Base-by-base conservation (phyloP, 2,888 invertebrate species). In the Drosophila austrosaltans region DNA sequence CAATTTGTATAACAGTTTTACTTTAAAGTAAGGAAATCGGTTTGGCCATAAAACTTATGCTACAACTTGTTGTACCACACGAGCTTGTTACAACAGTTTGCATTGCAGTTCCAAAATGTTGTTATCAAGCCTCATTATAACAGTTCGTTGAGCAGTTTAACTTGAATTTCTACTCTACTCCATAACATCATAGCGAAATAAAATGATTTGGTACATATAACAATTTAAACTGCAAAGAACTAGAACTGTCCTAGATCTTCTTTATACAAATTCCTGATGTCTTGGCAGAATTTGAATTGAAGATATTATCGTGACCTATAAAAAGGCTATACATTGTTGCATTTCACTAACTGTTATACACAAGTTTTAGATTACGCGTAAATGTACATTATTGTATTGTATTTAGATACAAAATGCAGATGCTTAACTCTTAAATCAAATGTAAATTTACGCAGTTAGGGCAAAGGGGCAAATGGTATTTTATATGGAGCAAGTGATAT, bases 401-500 rank as follows among this genome's bases (percentile, higher is more conserved):
- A 8, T 44, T 48, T 22, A 32, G 8, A 6, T 44, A 60, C 20
- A 36, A 30, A 7, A 53, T 39, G 32, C 39, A 58, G 58, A 58
- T 36, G 22, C 22, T 25, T 58, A 36, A 40, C 36, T 12, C 25
- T 53, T 22, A 36, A 25, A 53, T 57, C 53, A 61, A 62, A 44
- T 40, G 62, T 58, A 53, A 59, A 39, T 72, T 73, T 57, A 36
- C 25, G 12, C 48, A 48, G 54, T 57, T 40, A 12, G 53, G 32
- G 12, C 53, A 54, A 62, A n/a, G 2, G 20, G 5, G 20, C 16
- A 44, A 44, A 7, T 44, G 1, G 2, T 40, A 4, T 40, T 2
- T 5, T 16, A 10, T 48, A 48, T 48, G 4, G 22, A 12, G 22
- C 48, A 48, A 28, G 56, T 57, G 70, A 75, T 75, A 63, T 59